Base-by-base conservation (phyloP, 2,888 invertebrate species). In the Phasia obesa region DNA sequence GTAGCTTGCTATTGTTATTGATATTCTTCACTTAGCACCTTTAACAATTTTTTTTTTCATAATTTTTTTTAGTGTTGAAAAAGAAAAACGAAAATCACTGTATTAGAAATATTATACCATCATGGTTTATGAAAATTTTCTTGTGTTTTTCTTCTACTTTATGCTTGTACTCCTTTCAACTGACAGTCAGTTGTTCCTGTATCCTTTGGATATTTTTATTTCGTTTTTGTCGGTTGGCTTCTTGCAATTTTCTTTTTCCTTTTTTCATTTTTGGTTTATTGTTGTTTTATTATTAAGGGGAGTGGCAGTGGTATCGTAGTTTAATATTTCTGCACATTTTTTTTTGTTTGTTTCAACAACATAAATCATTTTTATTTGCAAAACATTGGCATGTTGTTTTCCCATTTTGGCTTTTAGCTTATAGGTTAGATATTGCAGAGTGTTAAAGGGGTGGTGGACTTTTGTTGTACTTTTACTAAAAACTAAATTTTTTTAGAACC, bases 351-450 rank as follows among this genome's bases (percentile, higher is more conserved):
- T 51, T 82, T 44, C 42, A 42, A 44, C 60, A 79, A 75, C 60
- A 83, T 83, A 83, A 83, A 83, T 83, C 83, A 83, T 75, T 79
- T 81, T 82, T 83, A 83, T 83, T 79, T 83, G 75, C 70, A 78
- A 67, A 83, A 79, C 79, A 75, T 79, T 79, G 75, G 78, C 59
- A 60, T 67, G 74, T 55, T 74, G 23, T 65, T 73, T 75, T 49
- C 38, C 1, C 31, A 64, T 57, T 35, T 64, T 55, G 69, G 25
- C 35, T 53, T 57, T 13, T 23, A 62, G 59, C 15, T 64, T 23
- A 19, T 25, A 23, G 31, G 0, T 35, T 35, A 11, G 7, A 2
- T 11, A 35, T 35, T 35, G 35, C 5, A 5, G 6, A n/a, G n/a
- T n/a, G n/a, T n/a, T n/a, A n/a, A 31, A 31, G 31, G 6, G 31